phyloP scores from a whole-genome alignment of 2,797 vertebrate species.

The Dermochelys coriacea region DNA sequence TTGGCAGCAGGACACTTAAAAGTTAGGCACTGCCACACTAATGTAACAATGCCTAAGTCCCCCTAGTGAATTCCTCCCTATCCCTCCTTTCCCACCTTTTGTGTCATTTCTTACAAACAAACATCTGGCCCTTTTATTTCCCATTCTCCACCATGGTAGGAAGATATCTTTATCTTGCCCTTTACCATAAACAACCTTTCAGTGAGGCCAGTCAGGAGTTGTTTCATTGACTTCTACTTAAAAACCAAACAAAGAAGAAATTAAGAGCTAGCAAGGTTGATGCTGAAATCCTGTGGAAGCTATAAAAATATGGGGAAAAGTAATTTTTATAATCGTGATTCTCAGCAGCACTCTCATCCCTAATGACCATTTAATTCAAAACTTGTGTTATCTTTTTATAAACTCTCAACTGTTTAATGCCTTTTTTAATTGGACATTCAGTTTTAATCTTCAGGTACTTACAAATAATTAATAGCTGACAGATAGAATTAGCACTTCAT shows the following conservation, averaged over 20 bases:
- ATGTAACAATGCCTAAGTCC: not conserved
- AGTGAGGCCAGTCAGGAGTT: not conserved
- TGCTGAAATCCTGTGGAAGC: not conserved
- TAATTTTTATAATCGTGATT: not conserved
- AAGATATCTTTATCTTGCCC: not conserved
- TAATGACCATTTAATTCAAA: slow-evolving; percentile 59
- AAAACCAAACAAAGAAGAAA: not conserved
- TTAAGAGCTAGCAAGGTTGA: not conserved
- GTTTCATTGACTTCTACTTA: not conserved
- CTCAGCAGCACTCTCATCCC: slow-evolving; percentile 5
- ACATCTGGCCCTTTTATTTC: not conserved
- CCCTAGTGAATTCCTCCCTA: not conserved
- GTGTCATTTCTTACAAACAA: not conserved
- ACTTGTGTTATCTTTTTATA: slow-evolving; percentile 40
- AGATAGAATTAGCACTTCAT: slow-evolving; percentile 70
- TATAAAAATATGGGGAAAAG: slow-evolving; percentile 19
- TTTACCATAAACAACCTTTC: not conserved
- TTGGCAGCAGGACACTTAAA: not conserved
- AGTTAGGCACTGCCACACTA: not conserved
- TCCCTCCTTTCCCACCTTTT: not conserved
- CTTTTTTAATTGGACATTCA: slow-evolving; percentile 71
- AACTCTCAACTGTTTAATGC: slow-evolving; percentile 68
- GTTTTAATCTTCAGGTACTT: slow-evolving; percentile 74
- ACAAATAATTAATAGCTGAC: slow-evolving; percentile 72
- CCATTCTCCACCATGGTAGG: not conserved